phyloP scores from a whole-genome alignment of 2,797 vertebrate genomes.

The Phalanger gymnotis region DNA sequence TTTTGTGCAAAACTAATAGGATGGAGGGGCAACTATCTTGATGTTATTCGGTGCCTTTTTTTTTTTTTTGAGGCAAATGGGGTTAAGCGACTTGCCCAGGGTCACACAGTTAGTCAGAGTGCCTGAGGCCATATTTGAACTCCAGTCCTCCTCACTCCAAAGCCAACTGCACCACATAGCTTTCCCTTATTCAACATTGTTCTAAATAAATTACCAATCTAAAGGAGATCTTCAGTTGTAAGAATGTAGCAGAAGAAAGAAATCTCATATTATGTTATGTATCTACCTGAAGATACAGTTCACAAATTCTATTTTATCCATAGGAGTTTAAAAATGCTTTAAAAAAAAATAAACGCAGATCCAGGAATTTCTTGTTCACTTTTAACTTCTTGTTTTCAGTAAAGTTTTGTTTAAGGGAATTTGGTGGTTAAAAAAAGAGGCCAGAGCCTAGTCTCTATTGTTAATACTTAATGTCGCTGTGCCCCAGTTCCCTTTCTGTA shows the following conservation, averaged over 20 bases:
- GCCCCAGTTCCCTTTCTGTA: conserved; percentile 36
- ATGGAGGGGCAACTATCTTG: conserved; percentile 61
- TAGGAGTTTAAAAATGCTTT: conserved; percentile 17
- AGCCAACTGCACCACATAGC: background rate
- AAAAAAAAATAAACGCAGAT: conserved; percentile 20
- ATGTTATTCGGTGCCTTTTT: conserved; percentile 69
- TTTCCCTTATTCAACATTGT: conserved; percentile 6
- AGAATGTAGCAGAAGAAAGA: conserved; percentile 59
- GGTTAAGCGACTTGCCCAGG: background rate
- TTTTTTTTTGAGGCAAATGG: background rate
- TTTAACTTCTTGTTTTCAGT: background rate
- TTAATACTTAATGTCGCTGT: conserved; percentile 21
- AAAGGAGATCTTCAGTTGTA: background rate
- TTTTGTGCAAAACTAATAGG: conserved; percentile 83
- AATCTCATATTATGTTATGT: background rate
- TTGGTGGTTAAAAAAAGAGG: conserved; percentile 31
- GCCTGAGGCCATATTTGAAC: background rate
- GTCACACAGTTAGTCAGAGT: too few species aligned
- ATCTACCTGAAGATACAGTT: conserved; percentile 29
- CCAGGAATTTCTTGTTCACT: background rate
- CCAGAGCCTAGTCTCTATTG: conserved; percentile 36
- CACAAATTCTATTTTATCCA: conserved; percentile 27
- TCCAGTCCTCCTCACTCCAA: background rate
- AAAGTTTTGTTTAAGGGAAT: conserved; percentile 35
- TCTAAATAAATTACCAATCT: conserved; percentile 78